These are phyloP conservation scores for Okamejei kenojei DNA, from an alignment of 2,797 vertebrate genomes.

Conservation along the genomic window DNA sequence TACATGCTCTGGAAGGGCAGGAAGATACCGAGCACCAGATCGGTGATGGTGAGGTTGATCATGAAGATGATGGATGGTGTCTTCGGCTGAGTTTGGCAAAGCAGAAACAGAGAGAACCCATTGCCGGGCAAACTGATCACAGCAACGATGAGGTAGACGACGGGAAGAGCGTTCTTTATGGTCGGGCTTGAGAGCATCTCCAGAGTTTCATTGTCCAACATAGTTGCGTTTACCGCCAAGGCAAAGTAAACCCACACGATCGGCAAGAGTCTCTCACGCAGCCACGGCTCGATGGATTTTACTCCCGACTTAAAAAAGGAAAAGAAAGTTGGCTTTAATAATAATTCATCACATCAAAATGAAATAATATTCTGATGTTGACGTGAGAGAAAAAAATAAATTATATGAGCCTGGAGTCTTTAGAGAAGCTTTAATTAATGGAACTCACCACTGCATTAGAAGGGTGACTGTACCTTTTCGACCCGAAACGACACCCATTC, in stretches of 20 bases:
- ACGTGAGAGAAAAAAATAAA: no score
- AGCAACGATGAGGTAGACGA: slow-evolving; percentile 68
- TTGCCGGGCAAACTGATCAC: slow-evolving; percentile 73
- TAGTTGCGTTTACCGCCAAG: slow-evolving; percentile 51
- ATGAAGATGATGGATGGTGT: slow-evolving; percentile 82
- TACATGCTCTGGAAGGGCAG: slow-evolving; percentile 85
- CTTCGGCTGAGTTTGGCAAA: slow-evolving; percentile 70
- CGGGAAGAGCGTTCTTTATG: slow-evolving; percentile 56
- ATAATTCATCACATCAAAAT: not conserved
- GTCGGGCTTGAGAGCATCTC: slow-evolving; percentile 57
- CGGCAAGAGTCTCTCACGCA: no score
- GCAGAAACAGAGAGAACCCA: slow-evolving; percentile 72
- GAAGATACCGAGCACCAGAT: slow-evolving; percentile 68
- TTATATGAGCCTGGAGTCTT: not conserved
- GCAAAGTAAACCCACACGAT: not conserved
- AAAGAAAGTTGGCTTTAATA: not conserved
- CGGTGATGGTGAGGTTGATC: slow-evolving; percentile 85
- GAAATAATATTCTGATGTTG: not conserved
- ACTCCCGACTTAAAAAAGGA: not conserved
- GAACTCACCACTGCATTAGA: not conserved
- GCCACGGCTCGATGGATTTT: not conserved
- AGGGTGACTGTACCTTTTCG: not conserved
- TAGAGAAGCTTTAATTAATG: not conserved
- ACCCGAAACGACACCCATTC: no score
- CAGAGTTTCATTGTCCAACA: slow-evolving; percentile 68